Base-by-base conservation (phyloP, 2,888 invertebrate species). In the Hipparchia semele region DNA sequence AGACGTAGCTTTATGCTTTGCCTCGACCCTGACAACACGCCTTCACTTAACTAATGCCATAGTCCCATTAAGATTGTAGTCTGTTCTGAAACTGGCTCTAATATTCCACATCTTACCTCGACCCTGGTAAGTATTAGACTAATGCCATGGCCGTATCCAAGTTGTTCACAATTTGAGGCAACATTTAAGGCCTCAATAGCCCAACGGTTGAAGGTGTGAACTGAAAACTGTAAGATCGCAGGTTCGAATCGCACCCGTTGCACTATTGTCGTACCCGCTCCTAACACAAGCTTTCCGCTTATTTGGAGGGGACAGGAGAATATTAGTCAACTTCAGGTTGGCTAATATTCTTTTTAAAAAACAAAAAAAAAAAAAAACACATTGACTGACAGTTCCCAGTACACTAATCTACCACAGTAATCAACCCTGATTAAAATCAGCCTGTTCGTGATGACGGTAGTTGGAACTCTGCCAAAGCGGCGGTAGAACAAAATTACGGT, bases 71-170 rank as follows among this genome's bases (percentile, higher is more conserved):
- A 23, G 23, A 23, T 23, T 23, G 23, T 59, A 59, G 39, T 39
- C 39, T 0, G 23, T 23, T 23, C 23, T 23, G 39, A 39, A 39
- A 39, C 51, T 64, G 51, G 10, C 46, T 62, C 61, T 62, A 62
- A 9, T 13, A 49, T 13, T 64, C 7, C 10, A 7, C 13, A 46
- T 13, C n/a, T 65, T 6, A 64, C 64, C 65, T 65, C 65, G 53
- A 53, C 65, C 53, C 53, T 53, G 51, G 12, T 53, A 6, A 53
- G 12, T 23, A 12, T 5, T 12, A 65, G 65, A 64, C 65, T 53
- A 53, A 65, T 65, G 65, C 33, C 65, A 65, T 6, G 65, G 65
- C 12, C 65, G 53, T 33, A 46, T 13, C 13, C 12, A 64, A 33
- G 33, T 12, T 12, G 12, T 5, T 13, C 64, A 23, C 39, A 64